A percentile compares a stretch with the other conserved stretches of the same genome.
Evolutionary conservation across 2,888 invertebrate species (phyloP).

Genomic region (Microdon myrmicae): DNA sequence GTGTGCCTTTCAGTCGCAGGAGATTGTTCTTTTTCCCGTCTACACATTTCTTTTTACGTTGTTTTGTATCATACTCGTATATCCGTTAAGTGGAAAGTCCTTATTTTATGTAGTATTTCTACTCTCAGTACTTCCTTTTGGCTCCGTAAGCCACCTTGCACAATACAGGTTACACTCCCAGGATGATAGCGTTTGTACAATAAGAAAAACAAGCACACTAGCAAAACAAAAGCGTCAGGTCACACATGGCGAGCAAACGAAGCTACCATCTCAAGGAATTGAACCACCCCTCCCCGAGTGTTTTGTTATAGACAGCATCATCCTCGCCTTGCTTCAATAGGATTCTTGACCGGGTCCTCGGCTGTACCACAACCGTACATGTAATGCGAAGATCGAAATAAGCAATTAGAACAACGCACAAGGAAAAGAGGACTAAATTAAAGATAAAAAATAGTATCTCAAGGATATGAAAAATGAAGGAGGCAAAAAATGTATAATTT

Average conservation of each 20-base stretch:
- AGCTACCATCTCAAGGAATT: too few species aligned
- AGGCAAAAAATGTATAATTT: conserved; percentile 41
- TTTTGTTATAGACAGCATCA: too few species aligned
- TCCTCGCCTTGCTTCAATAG: too few species aligned
- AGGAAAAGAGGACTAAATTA: conserved; percentile 7
- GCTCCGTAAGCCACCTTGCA: too few species aligned
- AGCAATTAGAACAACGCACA: conserved; percentile 32
- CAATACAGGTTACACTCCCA: conserved; percentile 1
- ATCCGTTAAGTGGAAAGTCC: conserved; percentile 32
- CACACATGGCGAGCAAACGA: too few species aligned
- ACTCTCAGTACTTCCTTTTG: conserved; percentile 33
- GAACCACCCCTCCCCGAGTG: too few species aligned
- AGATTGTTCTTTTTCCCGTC: conserved; percentile 30
- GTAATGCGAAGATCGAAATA: conserved; percentile 26
- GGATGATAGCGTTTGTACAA: conserved; percentile 29
- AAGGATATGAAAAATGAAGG: conserved; percentile 19
- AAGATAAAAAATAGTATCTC: conserved; percentile 29
- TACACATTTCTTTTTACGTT: conserved; percentile 2
- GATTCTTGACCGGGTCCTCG: too few species aligned
- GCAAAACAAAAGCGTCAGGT: too few species aligned
- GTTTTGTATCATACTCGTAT: conserved; percentile 5
- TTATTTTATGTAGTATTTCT: conserved; percentile 41
- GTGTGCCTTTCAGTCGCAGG: neutral
- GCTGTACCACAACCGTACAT: conserved; percentile 12
- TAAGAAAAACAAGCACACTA: too few species aligned